Evolutionary conservation across 2,113 vertebrate species (phyloP).

Genomic region (Phylloscopus trochiloides): DNA sequence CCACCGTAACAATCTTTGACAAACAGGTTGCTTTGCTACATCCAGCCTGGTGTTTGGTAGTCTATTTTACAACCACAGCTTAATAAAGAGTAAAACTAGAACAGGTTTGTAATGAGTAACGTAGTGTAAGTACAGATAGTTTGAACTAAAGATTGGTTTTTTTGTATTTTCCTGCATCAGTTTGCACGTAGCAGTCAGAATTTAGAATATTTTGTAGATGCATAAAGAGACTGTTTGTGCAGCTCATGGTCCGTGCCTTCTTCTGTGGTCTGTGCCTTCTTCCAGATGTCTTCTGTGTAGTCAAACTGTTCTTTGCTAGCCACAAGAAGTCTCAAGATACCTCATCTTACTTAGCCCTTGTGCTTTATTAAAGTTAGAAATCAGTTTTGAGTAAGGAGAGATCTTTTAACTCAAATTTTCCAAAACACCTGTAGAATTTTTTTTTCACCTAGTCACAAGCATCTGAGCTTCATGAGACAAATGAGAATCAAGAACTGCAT

Average conservation of each 20-base stretch:
- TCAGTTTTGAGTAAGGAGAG: not conserved
- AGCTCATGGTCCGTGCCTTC: not conserved
- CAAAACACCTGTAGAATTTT: not conserved
- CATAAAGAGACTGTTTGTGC: not conserved
- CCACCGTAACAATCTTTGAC: not conserved
- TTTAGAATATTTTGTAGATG: not conserved
- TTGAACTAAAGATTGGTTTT: not conserved
- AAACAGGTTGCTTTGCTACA: not conserved
- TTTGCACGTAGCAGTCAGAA: not conserved
- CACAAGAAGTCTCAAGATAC: not conserved
- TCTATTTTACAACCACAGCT: not conserved
- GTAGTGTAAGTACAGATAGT: not conserved
- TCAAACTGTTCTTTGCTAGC: not conserved
- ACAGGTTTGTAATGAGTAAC: not conserved
- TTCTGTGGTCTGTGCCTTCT: not conserved
- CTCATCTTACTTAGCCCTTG: not conserved
- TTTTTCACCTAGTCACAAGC: not conserved
- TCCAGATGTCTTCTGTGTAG: not conserved
- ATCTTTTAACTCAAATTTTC: conserved; percentile 36
- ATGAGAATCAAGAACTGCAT: not conserved
- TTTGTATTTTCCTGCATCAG: not conserved
- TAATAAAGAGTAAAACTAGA: not conserved
- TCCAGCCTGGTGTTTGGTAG: not conserved
- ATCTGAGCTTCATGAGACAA: not conserved
- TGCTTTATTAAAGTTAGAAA: not conserved